Conservation (phyloP, 2,888 invertebrate species). For the Odontocolon sp. region DNA sequence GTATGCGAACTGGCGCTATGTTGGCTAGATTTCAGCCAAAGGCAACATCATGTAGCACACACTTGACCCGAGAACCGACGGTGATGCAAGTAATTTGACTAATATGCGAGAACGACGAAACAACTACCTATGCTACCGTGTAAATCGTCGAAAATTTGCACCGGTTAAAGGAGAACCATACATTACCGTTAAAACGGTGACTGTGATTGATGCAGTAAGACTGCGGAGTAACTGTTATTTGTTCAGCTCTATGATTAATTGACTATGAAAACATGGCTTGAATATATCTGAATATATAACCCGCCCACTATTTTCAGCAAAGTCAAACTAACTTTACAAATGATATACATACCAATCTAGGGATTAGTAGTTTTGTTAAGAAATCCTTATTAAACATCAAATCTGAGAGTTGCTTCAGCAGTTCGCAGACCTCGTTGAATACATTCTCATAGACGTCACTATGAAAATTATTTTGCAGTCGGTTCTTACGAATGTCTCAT, state of each 20-base stretch:
- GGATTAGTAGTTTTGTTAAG: not conserved
- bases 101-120: constrained; percentile 1
- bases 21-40: not conserved
- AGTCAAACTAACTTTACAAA: no score
- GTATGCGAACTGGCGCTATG: not conserved
- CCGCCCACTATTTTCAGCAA: not conserved
- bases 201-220: constrained; percentile 1
- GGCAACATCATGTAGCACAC: not conserved
- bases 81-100: constrained; percentile 19
- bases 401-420: not conserved
- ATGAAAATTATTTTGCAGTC: not conserved
- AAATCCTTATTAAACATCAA: not conserved
- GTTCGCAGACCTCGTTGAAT: not conserved
- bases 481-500: constrained; percentile 2
- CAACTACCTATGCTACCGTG: not conserved
- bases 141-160: not conserved
- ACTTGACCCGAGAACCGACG: constrained; percentile 17
- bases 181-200: not conserved
- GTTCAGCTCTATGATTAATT: not conserved
- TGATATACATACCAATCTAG: not conserved
- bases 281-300: not conserved
- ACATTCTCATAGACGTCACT: no score
- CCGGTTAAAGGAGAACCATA: not conserved
- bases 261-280: not conserved
- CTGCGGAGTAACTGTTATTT: not conserved